Conservation (phyloP, 2,888 invertebrate genomes). For the Sarcophaga variegata region DNA sequence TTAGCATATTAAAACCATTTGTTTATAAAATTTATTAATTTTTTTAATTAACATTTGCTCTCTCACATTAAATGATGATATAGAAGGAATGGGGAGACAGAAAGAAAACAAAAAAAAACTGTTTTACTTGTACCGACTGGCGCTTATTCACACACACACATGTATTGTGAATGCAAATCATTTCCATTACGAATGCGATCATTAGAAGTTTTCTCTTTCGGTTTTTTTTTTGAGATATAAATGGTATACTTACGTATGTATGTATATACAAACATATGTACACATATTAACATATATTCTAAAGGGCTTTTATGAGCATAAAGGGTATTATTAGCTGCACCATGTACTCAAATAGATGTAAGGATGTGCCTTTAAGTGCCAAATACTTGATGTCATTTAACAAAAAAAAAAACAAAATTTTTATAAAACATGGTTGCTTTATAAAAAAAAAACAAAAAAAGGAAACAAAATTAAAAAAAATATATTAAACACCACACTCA, state of each 20-base stretch:
- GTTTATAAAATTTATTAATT: slow-evolving; percentile 69
- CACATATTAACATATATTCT: slow-evolving; percentile 48
- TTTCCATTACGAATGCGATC: slow-evolving; percentile 49
- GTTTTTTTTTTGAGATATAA: slow-evolving; percentile 26
- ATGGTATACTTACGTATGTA: slow-evolving; percentile 38
- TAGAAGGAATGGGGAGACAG: background rate
- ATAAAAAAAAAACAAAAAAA: background rate
- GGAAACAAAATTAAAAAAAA: slow-evolving; percentile 49
- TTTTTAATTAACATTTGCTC: slow-evolving; percentile 69
- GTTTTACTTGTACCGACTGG: slow-evolving; percentile 33
- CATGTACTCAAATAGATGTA: background rate
- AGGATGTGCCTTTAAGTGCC: slow-evolving; percentile 1
- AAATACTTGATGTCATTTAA: slow-evolving; percentile 64
- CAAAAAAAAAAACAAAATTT: slow-evolving; percentile 49
- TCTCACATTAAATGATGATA: slow-evolving; percentile 9
- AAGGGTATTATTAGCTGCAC: slow-evolving; percentile 70
- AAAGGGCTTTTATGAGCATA: slow-evolving; percentile 71
- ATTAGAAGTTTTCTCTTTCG: slow-evolving; percentile 13
- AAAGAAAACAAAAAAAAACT: background rate
- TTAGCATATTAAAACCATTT: slow-evolving; percentile 69
- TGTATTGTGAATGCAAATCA: slow-evolving; percentile 50
- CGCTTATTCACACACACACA: slow-evolving; percentile 43
- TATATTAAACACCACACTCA: slow-evolving; percentile 49
- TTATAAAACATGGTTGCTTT: slow-evolving; percentile 59
- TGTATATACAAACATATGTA: slow-evolving; percentile 1